Percentiles rank a stretch among this genome's conserved stretches.
Evolutionary conservation across 1,140 invertebrate species (phyloP).

Genomic region (Cotesia chilonis): DNA sequence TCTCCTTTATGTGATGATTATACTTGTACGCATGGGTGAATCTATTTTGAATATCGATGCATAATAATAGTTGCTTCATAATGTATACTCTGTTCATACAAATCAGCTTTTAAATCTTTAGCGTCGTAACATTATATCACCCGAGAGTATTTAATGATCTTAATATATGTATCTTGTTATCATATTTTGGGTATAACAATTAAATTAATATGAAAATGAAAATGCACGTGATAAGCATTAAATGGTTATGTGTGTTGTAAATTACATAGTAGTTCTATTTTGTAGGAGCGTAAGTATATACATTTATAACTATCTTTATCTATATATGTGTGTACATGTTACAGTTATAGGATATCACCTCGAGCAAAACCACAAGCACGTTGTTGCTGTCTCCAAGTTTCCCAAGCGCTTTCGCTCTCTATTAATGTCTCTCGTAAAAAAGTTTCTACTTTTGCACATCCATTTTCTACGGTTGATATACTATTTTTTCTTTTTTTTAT

Average conservation of each 20-base stretch:
- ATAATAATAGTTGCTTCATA: constrained; percentile 31
- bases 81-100: constrained; percentile 39
- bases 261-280: not conserved
- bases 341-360: too few relatives aligned
- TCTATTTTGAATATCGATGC: constrained; percentile 41
- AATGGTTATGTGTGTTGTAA: constrained; percentile 7
- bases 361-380: constrained; percentile 11
- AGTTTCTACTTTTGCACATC: constrained; percentile 23
- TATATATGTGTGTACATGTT: not conserved
- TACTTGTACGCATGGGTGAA: not conserved
- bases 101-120: constrained; percentile 27
- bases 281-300: not conserved
- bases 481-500: constrained; percentile 5
- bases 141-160: not conserved
- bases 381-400: constrained; percentile 26
- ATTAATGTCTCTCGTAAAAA: constrained; percentile 37
- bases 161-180: not conserved
- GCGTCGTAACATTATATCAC: not conserved
- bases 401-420: constrained; percentile 29
- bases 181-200: not conserved
- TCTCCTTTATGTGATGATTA: constrained; percentile 17
- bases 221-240: not conserved
- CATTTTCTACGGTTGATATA: constrained; percentile 28
- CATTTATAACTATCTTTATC: not conserved
- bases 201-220: not conserved